These are phyloP conservation scores for Aphelinus atriplicis DNA, from an alignment of 1,140 invertebrate genomes.

Conservation along the genomic window DNA sequence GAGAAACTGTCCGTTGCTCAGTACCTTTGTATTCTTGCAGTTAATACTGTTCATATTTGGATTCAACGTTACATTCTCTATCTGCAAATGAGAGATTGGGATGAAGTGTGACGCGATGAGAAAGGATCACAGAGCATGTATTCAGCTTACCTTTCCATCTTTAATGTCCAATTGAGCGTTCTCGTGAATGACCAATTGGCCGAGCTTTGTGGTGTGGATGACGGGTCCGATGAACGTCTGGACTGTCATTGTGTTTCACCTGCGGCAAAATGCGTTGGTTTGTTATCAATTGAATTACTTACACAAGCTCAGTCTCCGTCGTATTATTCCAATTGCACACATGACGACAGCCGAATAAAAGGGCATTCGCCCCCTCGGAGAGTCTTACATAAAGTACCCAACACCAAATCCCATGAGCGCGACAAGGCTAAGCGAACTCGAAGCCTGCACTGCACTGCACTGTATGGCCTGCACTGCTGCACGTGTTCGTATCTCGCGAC, in stretches of 20 bases:
- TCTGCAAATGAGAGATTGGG: slow-evolving; percentile 3
- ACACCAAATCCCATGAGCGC: no score
- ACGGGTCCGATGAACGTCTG: slow-evolving; percentile 54
- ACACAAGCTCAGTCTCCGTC: no score
- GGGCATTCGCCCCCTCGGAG: no score
- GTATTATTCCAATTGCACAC: no score
- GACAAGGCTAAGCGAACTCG: not conserved
- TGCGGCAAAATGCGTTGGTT: not conserved
- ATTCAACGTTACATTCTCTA: slow-evolving; percentile 5
- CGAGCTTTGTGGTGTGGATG: slow-evolving; percentile 51
- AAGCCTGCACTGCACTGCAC: not conserved
- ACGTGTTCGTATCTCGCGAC: no score
- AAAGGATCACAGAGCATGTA: no score
- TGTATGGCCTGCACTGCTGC: no score
- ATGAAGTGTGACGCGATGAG: no score
- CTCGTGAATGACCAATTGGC: slow-evolving; percentile 56
- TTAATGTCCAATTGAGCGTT: slow-evolving; percentile 63
- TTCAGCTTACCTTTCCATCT: slow-evolving; percentile 60
- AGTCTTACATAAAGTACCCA: no score
- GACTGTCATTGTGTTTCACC: slow-evolving; percentile 13
- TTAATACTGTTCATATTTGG: slow-evolving; percentile 39
- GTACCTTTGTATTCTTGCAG: slow-evolving; percentile 52
- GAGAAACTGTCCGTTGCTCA: slow-evolving; percentile 75
- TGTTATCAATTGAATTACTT: no score
- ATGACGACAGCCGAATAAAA: no score